Base-by-base conservation (phyloP, 2,888 invertebrate species). In the Aelia acuminata region DNA sequence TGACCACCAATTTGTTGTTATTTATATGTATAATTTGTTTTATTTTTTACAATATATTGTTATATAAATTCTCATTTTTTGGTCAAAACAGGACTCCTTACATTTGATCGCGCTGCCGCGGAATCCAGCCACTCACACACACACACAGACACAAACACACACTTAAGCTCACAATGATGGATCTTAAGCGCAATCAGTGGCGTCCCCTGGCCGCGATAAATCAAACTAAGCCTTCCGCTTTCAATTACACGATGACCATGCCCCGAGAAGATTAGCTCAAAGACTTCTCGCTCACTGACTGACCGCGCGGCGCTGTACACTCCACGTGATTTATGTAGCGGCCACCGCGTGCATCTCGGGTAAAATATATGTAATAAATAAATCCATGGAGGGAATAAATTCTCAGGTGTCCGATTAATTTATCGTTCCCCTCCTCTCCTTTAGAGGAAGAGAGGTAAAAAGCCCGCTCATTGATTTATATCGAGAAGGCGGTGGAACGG, bases 181-280 rank as follows among this genome's bases (percentile, higher is more conserved):
- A 70, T 35, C 63, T 35, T 18, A 35, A 5, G 5, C 35, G 63
- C 63, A 70, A 70, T 70, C 26, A 70, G 20, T 18, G 35, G 7
- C 31, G 18, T 35, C 35, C 7, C 63, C 63, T 35, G 35, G 8
- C 31, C 15, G 3, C 63, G 35, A 70, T 70, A 70, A 70, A 70
- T 70, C 63, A 70, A 70, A 70, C 63, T 70, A 70, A 70, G 63
- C 63, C 63, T 18, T 35, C 63, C 63, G 31, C 63, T 70, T 70
- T 70, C 63, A 70, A 70, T 70, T 70, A 70, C 31, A 35, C 63
- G 31, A 70, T 35, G 63, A 22, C 63, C 63, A 70, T 70, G 63
- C 63, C 35, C 35, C 63, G n/a, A 70, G 63, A 70, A 70, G 63
- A 70, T 70, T 70, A 70, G 31, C 20, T 70, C 31, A 70, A 70